Evolutionary conservation across 2,888 invertebrate genomes (phyloP), one percentile per base, ranked within the genome.

Genomic region (Eremobia ochroleuca): DNA sequence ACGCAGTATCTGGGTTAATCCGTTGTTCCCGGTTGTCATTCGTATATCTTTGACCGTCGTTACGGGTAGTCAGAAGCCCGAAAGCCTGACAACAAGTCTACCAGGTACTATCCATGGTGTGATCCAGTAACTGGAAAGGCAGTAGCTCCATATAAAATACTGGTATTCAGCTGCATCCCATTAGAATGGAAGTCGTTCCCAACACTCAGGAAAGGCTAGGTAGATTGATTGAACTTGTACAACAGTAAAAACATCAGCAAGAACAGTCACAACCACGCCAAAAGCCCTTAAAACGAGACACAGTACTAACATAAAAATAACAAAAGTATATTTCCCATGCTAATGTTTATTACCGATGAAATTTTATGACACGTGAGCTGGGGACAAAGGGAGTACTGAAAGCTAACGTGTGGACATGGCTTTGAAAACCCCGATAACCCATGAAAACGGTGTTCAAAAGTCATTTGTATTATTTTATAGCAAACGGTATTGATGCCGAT

Each of bases 301-400:
- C 52, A 81, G 69, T 66, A 75, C 86, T 15, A 65, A 76, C 82
- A 66, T 49, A 73, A 65, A 76, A 77, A 66, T 49, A 73, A 86
- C 84, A 83, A 83, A 70, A 72, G 64, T 72, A 83, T 49, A 84
- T 82, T 82, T 64, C 62, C 62, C 55, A 85, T 79, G 72, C 74
- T 86, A 79, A 85, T 83, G 76, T 86, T 85, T 79, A 85, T 83
- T 76, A 59, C 76, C 76, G 83, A 85, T 85, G 76, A 83, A 86
- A 72, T 59, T 85, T 85, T 86, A 85, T 86, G 65, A 69, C 46
- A 72, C 79, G 59, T 72, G 73, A 59, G 40, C 31, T 58, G 40
- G n/a, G 34, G 2, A 58, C 79, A 84, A 84, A 86, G 78, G 59
- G 58, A 49, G 49, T 61, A 49, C 34, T 73, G 68, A 83, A 82